Conservation (phyloP, 2,113 vertebrate genomes). For the Hystrix brachyura region DNA sequence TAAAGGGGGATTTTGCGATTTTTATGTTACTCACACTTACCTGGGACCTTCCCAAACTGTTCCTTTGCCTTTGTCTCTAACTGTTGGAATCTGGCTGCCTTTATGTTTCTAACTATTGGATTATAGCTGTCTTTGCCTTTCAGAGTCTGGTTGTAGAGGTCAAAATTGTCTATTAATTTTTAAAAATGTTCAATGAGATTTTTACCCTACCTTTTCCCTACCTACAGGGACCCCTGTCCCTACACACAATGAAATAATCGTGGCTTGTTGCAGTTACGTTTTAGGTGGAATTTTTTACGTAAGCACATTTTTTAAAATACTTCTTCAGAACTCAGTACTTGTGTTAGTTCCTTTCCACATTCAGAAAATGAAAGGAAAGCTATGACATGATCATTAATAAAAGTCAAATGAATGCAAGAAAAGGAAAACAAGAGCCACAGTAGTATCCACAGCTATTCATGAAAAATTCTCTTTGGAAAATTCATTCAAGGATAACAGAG, state of each 20-base stretch:
- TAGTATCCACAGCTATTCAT: constrained; percentile 58
- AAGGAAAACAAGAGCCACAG: background rate
- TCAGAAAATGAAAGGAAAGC: background rate
- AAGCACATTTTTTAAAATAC: constrained; percentile 40
- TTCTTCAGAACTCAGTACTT: constrained; percentile 62
- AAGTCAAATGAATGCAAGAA: constrained; percentile 40
- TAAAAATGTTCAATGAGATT: too few species aligned
- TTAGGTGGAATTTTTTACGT: constrained; percentile 29
- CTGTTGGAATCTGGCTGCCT: too few species aligned
- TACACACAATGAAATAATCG: background rate
- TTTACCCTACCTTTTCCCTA: too few species aligned
- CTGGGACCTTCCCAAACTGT: too few species aligned
- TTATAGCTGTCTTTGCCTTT: too few species aligned
- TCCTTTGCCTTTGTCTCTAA: too few species aligned
- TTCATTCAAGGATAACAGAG: constrained; percentile 69
- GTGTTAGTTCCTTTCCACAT: background rate
- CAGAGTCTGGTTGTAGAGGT: too few species aligned
- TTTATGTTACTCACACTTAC: too few species aligned
- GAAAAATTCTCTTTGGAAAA: constrained; percentile 78
- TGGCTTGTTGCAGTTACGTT: background rate
- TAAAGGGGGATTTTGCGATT: too few species aligned
- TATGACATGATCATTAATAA: background rate
- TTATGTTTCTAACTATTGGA: too few species aligned
- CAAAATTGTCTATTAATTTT: too few species aligned
- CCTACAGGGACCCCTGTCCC: too few species aligned